phyloP scores from a whole-genome alignment of 2,113 vertebrate species.

The Grallaria varia region DNA sequence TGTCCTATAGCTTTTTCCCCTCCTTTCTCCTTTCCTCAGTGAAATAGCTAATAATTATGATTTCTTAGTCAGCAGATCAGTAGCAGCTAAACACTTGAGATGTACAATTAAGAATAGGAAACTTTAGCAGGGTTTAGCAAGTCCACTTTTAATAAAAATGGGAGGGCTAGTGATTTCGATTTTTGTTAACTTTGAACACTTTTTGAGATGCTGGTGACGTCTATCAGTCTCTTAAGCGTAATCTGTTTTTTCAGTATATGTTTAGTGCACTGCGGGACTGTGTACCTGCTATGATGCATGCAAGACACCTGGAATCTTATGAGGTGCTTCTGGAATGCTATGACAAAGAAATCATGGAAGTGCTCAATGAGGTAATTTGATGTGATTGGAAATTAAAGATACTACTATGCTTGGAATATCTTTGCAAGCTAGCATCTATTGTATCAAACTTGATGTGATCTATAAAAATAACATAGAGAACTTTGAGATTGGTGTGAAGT shows the following conservation, averaged over 20 bases:
- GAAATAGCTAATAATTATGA: background rate
- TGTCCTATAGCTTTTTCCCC: background rate
- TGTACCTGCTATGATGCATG: constrained; percentile 89
- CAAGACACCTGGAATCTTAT: constrained; percentile 89
- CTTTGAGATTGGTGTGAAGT: background rate
- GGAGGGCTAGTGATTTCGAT: background rate
- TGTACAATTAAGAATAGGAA: background rate
- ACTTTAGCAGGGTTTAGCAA: background rate
- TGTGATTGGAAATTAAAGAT: background rate
- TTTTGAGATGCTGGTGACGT: background rate
- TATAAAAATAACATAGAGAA: background rate
- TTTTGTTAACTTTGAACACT: background rate
- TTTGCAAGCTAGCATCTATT: background rate
- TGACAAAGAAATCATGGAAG: constrained; percentile 93
- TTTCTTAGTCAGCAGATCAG: background rate
- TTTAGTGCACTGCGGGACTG: constrained; percentile 94
- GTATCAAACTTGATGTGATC: background rate
- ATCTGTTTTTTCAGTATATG: constrained; percentile 86
- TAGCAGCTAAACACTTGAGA: background rate
- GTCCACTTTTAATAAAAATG: background rate
- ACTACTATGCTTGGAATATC: background rate
- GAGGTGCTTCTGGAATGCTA: constrained; percentile 90
- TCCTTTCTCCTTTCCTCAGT: background rate
- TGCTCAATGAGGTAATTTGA: constrained; percentile 87
- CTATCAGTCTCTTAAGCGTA: background rate